Evolutionary conservation across 2,113 vertebrate genomes (phyloP), one percentile per base, ranked within the genome.

Genomic region (Platichthys flesus): DNA sequence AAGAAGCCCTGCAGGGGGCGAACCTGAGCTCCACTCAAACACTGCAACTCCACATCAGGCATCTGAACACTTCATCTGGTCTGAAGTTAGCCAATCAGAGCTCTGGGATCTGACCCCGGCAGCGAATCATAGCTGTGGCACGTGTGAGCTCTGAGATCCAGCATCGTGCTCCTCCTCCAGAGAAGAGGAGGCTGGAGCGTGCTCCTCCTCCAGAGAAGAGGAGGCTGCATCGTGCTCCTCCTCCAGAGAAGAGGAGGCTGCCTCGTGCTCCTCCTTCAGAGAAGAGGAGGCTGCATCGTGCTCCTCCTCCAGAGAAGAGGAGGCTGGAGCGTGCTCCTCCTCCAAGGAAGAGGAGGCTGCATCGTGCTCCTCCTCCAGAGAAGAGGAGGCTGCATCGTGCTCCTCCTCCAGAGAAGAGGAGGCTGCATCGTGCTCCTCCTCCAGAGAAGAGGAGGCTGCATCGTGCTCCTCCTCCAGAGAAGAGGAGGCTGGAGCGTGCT

Each of bases 21-120:
- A 55, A 63, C 65, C 35, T n/a, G 37, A 16, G 18, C n/a, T 20
- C 0, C 26, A 56, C 3, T 26, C 4, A 65, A 73, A 62, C 28
- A 56, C 14, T 14, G 64, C 23, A 57, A 26, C 66, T 35, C 5
- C 23, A 79, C 16, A 18, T 59, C 2, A 0, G 52, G 9, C 20
- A 1, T 40, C 20, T 40, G 26, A 35, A 61, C 35, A 37, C 16
- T 60, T 18, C 21, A 59, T 69, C 66, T 61, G 40, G 58, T 54
- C 69, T 67, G 42, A 78, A 87, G 81, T 70, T 49, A 83, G 54
- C 67, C 78, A 75, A 52, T 74, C 57, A n/a, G 45, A 5, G 76
- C 54, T 21, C 12, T 67, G 70, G 63, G 71, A 57, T 58, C 23
- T 59, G 63, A 80, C 76, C 67, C 15, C 45, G 21, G 31, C 73